Evolutionary conservation across 1,140 invertebrate genomes (phyloP), one percentile per base, ranked within the genome.

Genomic region (Nasonia vitripennis): DNA sequence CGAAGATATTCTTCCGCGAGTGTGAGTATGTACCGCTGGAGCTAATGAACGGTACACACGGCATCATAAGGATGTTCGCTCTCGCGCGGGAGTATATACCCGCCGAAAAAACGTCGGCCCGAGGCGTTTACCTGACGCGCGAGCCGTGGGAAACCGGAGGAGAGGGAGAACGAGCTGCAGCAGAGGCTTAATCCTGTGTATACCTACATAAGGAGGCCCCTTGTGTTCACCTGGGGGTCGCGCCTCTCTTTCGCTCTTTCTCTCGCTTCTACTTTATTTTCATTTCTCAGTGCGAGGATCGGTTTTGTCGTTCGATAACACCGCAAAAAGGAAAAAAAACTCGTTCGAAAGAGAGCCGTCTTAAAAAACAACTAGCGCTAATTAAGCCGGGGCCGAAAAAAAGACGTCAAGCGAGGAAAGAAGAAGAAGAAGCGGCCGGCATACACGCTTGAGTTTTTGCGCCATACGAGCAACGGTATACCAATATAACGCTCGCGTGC

Each of bases 111-210:
- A 45, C 37, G 37, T 3, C 2, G 14, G 12, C 31, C 31, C 37
- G 73, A 75, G 37, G 73, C 73, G 73, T 75, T 34, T 41, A 75
- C 73, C 37, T 75, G 73, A 20, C 73, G 70, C 73, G 73, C 73
- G 73, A 41, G 73, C 14, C 73, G 73, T 75, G 75, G 75, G 75
- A 78, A 78, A 78, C 9, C 17, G 3, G 23, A 31, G 23, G 17
- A 31, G 68, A 7, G 23, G 31, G 10, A 70, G 27, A n/a, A 67
- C 27, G 62, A 70, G 23, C 34, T 34, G 67, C 67, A 27, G 17
- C 67, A 6, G 17, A 71, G 68, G 10, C 68, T 71, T 62, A 62
- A 62, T 62, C 55, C 20, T n/a, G 14, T 62, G 14, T 62, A 62
- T 62, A 55, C 51, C 51, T 55, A 55, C 51, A 17, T 17, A 75